Conservation (phyloP, 2,113 vertebrate species). For the Sarotherodon lohbergeri region DNA sequence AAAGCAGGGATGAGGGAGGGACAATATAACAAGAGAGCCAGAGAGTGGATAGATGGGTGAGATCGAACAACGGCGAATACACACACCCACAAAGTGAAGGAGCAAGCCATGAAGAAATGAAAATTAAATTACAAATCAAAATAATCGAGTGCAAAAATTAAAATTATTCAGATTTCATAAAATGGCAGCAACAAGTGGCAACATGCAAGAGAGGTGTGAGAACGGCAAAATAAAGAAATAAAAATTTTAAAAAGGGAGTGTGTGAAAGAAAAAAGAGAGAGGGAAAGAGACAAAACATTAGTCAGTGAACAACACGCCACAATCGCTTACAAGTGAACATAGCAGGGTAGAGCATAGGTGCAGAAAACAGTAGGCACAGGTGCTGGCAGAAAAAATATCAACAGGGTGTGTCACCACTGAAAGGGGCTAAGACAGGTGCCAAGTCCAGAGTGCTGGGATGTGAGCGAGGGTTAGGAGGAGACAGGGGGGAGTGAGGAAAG, state of each 20-base stretch:
- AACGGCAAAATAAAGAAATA: background rate
- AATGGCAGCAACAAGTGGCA: background rate
- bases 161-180: constrained; percentile 3
- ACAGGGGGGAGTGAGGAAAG: background rate
- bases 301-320: constrained; percentile 53
- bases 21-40: background rate
- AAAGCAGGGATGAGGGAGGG: background rate
- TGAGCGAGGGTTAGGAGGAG: background rate
- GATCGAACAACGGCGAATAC: background rate
- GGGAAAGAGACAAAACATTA: constrained; percentile 50
- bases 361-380: constrained; percentile 12
- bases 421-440: background rate
- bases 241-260: background rate
- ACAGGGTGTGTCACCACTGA: background rate
- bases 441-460: constrained; percentile 24
- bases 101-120: background rate
- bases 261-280: constrained; percentile 41
- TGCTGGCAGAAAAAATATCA: constrained; percentile 22
- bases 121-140: background rate
- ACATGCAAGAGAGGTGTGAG: constrained; percentile 24
- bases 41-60: background rate
- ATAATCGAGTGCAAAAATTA: background rate
- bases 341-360: constrained; percentile 39
- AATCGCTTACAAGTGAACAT: constrained; percentile 43
- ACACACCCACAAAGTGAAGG: background rate